A percentile compares a stretch with the other conserved stretches of the same genome.
phyloP scores from a whole-genome alignment of 1,140 invertebrate species.

The Pantala flavescens region DNA sequence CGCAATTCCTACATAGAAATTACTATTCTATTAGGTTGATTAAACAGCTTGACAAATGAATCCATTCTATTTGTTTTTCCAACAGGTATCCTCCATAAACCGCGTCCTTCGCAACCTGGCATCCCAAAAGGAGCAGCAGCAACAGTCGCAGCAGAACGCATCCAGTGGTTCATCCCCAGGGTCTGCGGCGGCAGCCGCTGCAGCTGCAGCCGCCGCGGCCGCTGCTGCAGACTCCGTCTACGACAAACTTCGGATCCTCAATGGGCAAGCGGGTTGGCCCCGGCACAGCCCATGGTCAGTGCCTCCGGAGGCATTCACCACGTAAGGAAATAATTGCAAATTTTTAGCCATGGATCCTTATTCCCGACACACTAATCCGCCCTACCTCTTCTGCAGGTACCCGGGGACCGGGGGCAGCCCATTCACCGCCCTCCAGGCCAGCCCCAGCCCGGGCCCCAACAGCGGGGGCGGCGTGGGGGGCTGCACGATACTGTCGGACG shows the following conservation, averaged over 20 bases:
- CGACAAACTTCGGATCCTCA: constrained; percentile 73
- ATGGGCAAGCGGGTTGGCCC: constrained; percentile 59
- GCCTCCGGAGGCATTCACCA: constrained; percentile 16
- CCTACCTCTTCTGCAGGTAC: constrained; percentile 30
- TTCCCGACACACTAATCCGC: neutral
- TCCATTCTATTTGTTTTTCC: too few species aligned
- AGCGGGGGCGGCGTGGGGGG: constrained; percentile 32
- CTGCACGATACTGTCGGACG: constrained; percentile 32
- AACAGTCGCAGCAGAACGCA: constrained; percentile 39
- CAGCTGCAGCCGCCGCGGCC: constrained; percentile 25
- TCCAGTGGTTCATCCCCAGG: constrained; percentile 33
- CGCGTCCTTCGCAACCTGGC: constrained; percentile 90
- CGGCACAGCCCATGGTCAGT: constrained; percentile 46
- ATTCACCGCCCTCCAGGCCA: constrained; percentile 38
- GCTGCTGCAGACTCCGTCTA: constrained; percentile 59
- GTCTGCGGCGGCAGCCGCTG: constrained; percentile 22
- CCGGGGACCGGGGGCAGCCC: constrained; percentile 39
- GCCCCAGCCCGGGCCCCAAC: constrained; percentile 40
- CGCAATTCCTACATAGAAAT: too few species aligned
- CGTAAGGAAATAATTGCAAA: neutral
- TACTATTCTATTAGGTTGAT: too few species aligned
- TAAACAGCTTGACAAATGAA: too few species aligned
- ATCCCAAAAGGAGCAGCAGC: constrained; percentile 64
- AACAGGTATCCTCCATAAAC: constrained; percentile 95
- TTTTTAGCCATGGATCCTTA: neutral